These are phyloP conservation scores for Peromyscus attwateri DNA, from an alignment of 2,797 vertebrate species.

Conservation along the genomic window DNA sequence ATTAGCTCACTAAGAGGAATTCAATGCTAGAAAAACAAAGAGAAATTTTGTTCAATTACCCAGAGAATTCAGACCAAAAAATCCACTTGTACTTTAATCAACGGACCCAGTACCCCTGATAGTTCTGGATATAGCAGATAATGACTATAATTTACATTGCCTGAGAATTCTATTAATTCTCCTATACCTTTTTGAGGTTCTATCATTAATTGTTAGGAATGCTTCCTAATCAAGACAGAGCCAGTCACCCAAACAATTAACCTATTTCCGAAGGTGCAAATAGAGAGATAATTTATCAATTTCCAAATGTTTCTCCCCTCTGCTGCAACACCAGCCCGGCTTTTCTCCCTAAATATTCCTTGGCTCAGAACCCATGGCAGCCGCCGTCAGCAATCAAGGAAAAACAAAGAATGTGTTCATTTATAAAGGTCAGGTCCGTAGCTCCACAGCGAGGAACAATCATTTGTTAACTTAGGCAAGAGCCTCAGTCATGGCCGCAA, in stretches of 20 bases:
- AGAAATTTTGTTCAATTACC: conserved; percentile 60
- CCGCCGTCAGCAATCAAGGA: neutral
- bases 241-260: conserved; percentile 75
- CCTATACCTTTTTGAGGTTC: conserved; percentile 69
- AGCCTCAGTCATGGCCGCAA: neutral
- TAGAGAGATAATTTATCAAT: conserved; percentile 64
- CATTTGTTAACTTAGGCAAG: neutral
- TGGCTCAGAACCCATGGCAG: neutral
- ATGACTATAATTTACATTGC: conserved; percentile 55
- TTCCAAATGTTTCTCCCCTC: conserved; percentile 4
- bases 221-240: conserved; percentile 76
- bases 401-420: conserved; percentile 2
- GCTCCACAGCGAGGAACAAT: neutral
- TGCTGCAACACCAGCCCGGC: neutral
- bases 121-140: conserved; percentile 73
- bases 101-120: neutral
- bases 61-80: conserved; percentile 70
- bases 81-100: conserved; percentile 51
- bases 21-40: conserved; percentile 15
- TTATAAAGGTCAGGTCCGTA: neutral
- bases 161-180: conserved; percentile 61
- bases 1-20: conserved; percentile 51
- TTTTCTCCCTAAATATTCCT: neutral
- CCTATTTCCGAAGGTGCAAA: conserved; percentile 74
- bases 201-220: conserved; percentile 75